Percentiles rank a stretch among this genome's conserved stretches.
These are phyloP conservation scores for Strigamia maritima DNA, from an alignment of 2,888 invertebrate species.

Conservation along the genomic window DNA sequence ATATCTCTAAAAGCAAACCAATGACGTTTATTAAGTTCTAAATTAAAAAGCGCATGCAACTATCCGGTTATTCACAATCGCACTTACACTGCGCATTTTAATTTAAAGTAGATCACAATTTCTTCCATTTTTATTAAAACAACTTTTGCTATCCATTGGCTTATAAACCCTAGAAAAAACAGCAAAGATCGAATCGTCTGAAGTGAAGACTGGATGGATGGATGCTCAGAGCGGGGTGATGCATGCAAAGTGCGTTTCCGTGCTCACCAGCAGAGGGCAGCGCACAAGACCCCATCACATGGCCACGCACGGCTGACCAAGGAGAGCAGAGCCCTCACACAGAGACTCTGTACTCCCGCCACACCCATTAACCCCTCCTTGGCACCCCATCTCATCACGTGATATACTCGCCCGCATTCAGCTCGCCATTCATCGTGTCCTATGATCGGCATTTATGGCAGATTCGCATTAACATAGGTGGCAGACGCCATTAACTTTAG, in stretches of 20 bases:
- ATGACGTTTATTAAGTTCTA: conserved; percentile 1
- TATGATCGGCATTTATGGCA: conserved; percentile 31
- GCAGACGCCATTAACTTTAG: conserved; percentile 20
- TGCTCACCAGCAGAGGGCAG: conserved; percentile 36
- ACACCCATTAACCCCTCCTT: conserved; percentile 30
- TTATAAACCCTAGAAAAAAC: too few relatives aligned
- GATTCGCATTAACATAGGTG: conserved; percentile 32
- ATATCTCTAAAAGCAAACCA: neutral
- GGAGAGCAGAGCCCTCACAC: conserved; percentile 30
- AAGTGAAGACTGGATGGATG: conserved; percentile 12
- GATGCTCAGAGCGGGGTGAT: conserved; percentile 28
- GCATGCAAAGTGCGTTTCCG: conserved; percentile 39
- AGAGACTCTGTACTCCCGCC: conserved; percentile 6
- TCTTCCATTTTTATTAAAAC: neutral
- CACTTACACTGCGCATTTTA: too few relatives aligned
- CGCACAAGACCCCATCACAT: neutral
- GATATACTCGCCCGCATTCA: conserved; percentile 9
- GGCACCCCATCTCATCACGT: conserved; percentile 24
- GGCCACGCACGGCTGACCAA: conserved; percentile 35
- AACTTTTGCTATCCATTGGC: too few relatives aligned
- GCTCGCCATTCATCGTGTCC: conserved; percentile 20
- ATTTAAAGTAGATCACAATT: neutral
- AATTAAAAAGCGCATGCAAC: neutral
- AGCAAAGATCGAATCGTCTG: neutral
- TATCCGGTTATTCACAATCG: neutral